These are phyloP conservation scores for Podarcis siculus DNA, from an alignment of 2,797 vertebrate genomes.

Conservation along the genomic window DNA sequence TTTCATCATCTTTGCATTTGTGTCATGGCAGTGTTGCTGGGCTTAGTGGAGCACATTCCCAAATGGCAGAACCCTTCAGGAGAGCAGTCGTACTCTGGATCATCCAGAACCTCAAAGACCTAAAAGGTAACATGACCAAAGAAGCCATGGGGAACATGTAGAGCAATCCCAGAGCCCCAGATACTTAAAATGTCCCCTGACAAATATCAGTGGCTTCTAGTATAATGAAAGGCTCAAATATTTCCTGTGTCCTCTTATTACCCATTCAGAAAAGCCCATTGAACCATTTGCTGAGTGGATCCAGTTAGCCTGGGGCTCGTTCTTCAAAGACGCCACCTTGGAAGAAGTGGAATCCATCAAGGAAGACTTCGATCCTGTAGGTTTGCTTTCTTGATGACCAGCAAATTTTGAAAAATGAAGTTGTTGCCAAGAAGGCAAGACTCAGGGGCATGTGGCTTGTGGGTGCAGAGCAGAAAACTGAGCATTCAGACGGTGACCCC, in stretches of 20 bases:
- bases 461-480: neutral
- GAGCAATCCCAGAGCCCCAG: neutral
- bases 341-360: conserved; percentile 26
- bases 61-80: conserved; percentile 41
- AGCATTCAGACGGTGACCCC: neutral
- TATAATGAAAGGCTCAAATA: neutral
- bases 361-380: conserved; percentile 15
- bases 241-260: neutral
- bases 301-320: conserved; percentile 12
- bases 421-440: neutral
- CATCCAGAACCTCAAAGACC: conserved; percentile 6
- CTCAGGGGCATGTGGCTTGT: neutral
- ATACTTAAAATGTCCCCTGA: neutral
- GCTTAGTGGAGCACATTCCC: neutral
- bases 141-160: neutral
- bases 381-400: neutral
- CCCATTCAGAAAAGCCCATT: conserved; percentile 5
- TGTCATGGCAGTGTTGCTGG: conserved; percentile 31
- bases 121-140: conserved; percentile 39
- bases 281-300: conserved; percentile 10
- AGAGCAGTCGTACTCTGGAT: conserved; percentile 52
- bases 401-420: neutral
- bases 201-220: neutral
- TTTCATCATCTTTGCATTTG: neutral
- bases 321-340: conserved; percentile 41